These are phyloP conservation scores for Habroteleia sp. DNA, from an alignment of 2,888 invertebrate species.

Conservation along the genomic window DNA sequence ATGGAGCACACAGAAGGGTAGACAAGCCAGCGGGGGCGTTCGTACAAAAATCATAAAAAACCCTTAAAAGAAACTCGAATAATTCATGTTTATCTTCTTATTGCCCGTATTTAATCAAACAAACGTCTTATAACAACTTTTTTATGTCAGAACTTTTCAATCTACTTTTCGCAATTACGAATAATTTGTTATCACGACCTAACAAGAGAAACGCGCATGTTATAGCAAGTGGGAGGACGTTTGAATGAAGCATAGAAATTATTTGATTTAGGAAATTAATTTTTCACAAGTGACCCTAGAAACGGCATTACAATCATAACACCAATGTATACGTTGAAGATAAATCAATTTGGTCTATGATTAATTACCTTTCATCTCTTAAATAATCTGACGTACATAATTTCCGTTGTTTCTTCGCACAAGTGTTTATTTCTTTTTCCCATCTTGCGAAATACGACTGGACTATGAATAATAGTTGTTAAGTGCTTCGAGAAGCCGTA, in stretches of 20 bases:
- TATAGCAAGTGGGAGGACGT: constrained; percentile 39
- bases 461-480: constrained; percentile 11
- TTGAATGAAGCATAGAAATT: constrained; percentile 27
- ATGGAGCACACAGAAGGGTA: constrained; percentile 13
- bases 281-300: constrained; percentile 9
- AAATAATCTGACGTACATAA: constrained; percentile 11
- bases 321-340: neutral
- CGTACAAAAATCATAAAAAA: neutral
- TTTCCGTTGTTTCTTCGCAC: constrained; percentile 3
- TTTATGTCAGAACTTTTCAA: too few relatives aligned
- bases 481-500: too few relatives aligned
- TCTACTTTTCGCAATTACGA: constrained; percentile 6
- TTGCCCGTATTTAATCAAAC: too few relatives aligned
- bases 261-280: constrained; percentile 13
- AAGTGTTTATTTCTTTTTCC: constrained; percentile 14
- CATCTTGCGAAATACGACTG: constrained; percentile 19
- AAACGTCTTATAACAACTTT: too few relatives aligned
- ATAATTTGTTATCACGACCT: constrained; percentile 17
- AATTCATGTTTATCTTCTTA: neutral
- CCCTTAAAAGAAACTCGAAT: neutral
- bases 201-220: neutral
- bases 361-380: constrained; percentile 11
- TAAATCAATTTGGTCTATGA: constrained; percentile 29
- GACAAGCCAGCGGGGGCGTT: constrained; percentile 24
- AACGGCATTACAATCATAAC: constrained; percentile 11